A percentile compares a stretch with the other conserved stretches of the same genome.
These are phyloP conservation scores for Zeuzera pyrina DNA, from an alignment of 2,888 invertebrate species.

Conservation along the genomic window DNA sequence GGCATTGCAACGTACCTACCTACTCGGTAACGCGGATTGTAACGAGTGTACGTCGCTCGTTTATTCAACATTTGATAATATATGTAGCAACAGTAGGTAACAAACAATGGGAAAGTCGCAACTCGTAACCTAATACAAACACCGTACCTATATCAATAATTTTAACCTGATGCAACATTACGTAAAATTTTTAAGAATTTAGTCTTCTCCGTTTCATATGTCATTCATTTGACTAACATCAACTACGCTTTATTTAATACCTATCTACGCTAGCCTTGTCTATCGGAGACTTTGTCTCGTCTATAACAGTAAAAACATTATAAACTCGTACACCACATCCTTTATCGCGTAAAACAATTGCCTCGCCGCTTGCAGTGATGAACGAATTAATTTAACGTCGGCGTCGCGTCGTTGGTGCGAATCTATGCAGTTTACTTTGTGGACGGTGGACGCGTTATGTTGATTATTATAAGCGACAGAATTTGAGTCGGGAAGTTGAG, in stretches of 20 bases:
- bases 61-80: too few species aligned
- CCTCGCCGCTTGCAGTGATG: conserved; percentile 18
- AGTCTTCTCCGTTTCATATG: conserved; percentile 71
- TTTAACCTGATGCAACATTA: conserved; percentile 64
- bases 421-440: too few species aligned
- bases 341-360: conserved; percentile 21
- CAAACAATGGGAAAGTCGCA: conserved; percentile 30
- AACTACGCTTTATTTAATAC: conserved; percentile 53
- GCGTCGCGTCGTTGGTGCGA: too few species aligned
- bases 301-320: conserved; percentile 59
- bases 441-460: not conserved
- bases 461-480: too few species aligned
- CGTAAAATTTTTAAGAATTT: conserved; percentile 65
- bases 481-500: conserved; percentile 12
- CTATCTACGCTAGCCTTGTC: conserved; percentile 70
- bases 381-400: not conserved
- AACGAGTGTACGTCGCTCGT: not conserved
- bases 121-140: conserved; percentile 48
- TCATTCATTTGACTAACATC: conserved; percentile 62
- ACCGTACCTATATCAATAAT: conserved; percentile 59
- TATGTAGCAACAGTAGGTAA: conserved; percentile 10
- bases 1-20: too few species aligned
- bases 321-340: conserved; percentile 43
- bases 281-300: conserved; percentile 64
- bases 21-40: too few species aligned